Evolutionary conservation across 2,888 invertebrate species (phyloP), one percentile per base, ranked within the genome.

Genomic region (Congeria kusceri): DNA sequence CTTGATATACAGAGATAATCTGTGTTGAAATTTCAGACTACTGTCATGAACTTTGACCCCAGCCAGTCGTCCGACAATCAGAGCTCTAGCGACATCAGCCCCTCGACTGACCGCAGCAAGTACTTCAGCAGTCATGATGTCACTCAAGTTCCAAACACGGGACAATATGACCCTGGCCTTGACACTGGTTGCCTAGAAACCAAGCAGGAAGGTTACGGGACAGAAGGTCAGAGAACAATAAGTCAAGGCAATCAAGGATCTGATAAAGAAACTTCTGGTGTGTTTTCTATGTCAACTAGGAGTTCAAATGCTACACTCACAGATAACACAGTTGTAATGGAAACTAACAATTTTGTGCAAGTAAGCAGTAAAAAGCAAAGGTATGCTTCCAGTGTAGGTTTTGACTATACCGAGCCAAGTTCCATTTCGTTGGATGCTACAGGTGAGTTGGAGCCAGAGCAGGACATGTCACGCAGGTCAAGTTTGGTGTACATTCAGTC

Each of bases 1-100:
- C 13, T 25, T 20, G 39, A 3, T 39, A 32, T 39, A n/a, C 7
- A 32, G 15, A 25, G 1, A 11, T 15, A 44, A 27, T 5, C 44
- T 47, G 18, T 4, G 4, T 57, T 58, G 2, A 57, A 23, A 66
- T 47, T 80, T n/a, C 53, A 86, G 86, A 66, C 77, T 28, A 78
- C 86, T 57, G 82, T 86, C 15, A 83, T 86, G 82, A 82, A 80
- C 68, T 78, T 80, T 77, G 86, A 86, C 69, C 82, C 84, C 11
- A 77, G 75, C 64, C 80, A 75, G 63, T 83, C 81, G 47, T 79
- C 79, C 29, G 83, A 83, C 47, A 62, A 75, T 3, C 73, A 66
- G 63, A 78, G 78, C 56, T 82, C 82, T 27, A 62, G 61, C 13
- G 75, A 73, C 0, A 59, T 69, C 56, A 77, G 75, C 46, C 32